Base-by-base conservation (phyloP, 2,113 vertebrate genomes). In the Eulemur rufifrons region DNA sequence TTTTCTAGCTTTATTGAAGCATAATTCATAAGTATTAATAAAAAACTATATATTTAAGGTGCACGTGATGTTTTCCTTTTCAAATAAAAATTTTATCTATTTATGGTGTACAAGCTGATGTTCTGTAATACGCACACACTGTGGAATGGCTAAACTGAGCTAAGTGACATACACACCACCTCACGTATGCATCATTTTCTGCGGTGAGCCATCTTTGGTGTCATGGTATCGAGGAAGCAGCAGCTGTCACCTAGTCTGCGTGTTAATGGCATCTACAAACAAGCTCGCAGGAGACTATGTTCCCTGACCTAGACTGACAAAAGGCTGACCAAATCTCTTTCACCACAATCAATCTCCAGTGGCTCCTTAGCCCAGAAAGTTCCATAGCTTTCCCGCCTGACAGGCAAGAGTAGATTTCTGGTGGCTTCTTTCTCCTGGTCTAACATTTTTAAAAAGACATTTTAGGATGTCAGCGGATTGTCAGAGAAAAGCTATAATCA, bases 261-360 rank as follows among this genome's bases (percentile, higher is more conserved):
- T 0, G 14, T 20, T 23, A 52, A 45, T 0, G 3, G n/a, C 45
- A 64, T 20, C 34, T 0, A 27, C 10, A 45, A 5, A 21, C 0
- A 5, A 34, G 29, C 15, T 47, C 74, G 0, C 0, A 0, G 23
- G 34, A 59, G 2, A 25, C 45, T 11, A 3, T 1, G 37, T 15
- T 42, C 15, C 37, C 23, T 64, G 66, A 59, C 68, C 52, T 15
- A 37, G 13, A 42, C 11, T 23, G 56, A 32, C 61, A 52, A 71
- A 74, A 92, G 59, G 54, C 69, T 54, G 29, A 68, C 3, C 6
- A 20, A 56, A n/a, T 27, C 27, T 23, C 68, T 39, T 20, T 29
- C 47, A 54, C 54, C 47, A 7, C 32, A 8, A 42, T 21, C 2
- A 29, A 14, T 42, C 74, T 21, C 42, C 69, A n/a, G 39, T 34